These are phyloP conservation scores for Cottus gobio DNA, from an alignment of 2,113 vertebrate species.

Conservation along the genomic window DNA sequence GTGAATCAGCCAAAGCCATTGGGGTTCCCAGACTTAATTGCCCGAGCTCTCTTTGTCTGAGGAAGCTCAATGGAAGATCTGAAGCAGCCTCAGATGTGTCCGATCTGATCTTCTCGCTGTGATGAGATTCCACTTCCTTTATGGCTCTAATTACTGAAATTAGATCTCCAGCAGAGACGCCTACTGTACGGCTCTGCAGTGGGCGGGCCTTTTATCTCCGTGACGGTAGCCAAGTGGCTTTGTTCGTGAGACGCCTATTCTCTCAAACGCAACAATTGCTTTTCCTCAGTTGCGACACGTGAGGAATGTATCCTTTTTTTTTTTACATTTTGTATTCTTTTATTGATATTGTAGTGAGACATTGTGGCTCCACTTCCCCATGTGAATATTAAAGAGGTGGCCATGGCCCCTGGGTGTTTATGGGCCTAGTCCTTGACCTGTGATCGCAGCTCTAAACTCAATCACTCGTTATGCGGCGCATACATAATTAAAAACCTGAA, in stretches of 20 bases:
- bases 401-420: slow-evolving; percentile 1
- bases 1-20: slow-evolving; percentile 64
- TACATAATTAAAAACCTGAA: slow-evolving; percentile 62
- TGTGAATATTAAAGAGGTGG: slow-evolving; percentile 10
- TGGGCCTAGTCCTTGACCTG: slow-evolving; percentile 57
- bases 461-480: slow-evolving; percentile 59
- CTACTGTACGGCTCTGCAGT: slow-evolving; percentile 29
- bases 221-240: slow-evolving; percentile 16
- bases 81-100: slow-evolving; percentile 67
- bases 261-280: background rate
- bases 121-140: slow-evolving; percentile 63
- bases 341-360: background rate
- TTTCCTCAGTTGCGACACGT: background rate
- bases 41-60: slow-evolving; percentile 59
- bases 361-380: background rate
- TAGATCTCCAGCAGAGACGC: slow-evolving; percentile 55
- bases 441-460: slow-evolving; percentile 44
- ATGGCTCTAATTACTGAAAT: slow-evolving; percentile 72
- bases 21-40: slow-evolving; percentile 72
- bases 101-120: slow-evolving; percentile 57
- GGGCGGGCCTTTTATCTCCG: slow-evolving; percentile 32
- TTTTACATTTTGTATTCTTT: background rate
- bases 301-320: too few relatives aligned
- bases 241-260: slow-evolving; percentile 9
- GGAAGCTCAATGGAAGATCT: slow-evolving; percentile 62